Evolutionary conservation across 2,797 vertebrate genomes (phyloP).

Genomic region (Fratercula arctica): DNA sequence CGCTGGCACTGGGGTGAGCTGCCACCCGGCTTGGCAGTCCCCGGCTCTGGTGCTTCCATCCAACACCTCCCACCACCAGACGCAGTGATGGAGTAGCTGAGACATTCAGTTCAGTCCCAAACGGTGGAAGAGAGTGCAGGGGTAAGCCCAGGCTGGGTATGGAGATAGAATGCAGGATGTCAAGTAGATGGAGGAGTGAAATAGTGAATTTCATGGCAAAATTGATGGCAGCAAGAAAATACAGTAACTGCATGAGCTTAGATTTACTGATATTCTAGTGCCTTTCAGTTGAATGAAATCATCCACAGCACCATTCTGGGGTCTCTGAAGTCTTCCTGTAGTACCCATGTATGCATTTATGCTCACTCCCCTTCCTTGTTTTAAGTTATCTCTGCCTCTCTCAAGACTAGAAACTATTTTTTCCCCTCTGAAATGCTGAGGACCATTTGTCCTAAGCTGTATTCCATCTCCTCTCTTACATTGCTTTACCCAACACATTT

Average conservation of each 20-base stretch:
- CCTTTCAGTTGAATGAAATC: neutral
- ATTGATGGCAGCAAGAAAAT: neutral
- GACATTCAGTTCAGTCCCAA: neutral
- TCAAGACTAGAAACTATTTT: neutral
- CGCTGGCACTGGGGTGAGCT: neutral
- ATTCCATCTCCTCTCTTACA: neutral
- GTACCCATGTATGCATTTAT: neutral
- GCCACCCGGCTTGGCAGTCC: neutral
- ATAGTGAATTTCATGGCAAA: neutral
- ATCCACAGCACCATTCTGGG: neutral
- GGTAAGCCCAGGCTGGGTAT: neutral
- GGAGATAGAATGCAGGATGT: neutral
- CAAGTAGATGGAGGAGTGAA: neutral
- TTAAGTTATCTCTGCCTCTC: neutral
- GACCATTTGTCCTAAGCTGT: neutral
- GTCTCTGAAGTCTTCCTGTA: neutral
- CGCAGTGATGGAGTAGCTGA: neutral
- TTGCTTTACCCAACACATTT: neutral
- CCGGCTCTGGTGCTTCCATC: neutral
- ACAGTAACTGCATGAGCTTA: neutral
- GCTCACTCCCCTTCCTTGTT: neutral
- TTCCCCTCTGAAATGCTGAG: neutral
- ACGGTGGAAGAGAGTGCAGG: neutral
- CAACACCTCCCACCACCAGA: fast-evolving
- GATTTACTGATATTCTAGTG: neutral